These are phyloP conservation scores for Caerostris darwini DNA, from an alignment of 1,140 invertebrate species.

Conservation along the genomic window DNA sequence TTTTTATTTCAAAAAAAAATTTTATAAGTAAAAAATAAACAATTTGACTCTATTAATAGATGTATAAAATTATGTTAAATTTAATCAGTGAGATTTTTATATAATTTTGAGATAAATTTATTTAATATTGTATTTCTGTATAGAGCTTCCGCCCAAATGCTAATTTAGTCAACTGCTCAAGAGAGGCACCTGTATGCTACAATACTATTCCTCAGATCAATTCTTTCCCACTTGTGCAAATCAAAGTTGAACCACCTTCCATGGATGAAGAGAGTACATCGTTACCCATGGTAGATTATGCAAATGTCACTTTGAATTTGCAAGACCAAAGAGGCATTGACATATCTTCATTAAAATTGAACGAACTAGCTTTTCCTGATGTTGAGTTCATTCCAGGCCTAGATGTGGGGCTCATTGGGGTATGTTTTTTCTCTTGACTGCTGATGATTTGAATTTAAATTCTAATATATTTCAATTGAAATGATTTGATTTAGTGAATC, in stretches of 20 bases:
- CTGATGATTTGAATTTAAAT: neutral
- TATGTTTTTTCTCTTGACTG: neutral
- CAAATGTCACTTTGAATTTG: neutral
- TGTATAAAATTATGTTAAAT: no score
- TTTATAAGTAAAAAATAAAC: no score
- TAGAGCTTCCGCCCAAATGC: no score
- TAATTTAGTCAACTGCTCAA: neutral
- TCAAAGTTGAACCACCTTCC: constrained; percentile 16
- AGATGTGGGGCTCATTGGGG: constrained; percentile 41
- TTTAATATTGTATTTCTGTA: no score
- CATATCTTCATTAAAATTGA: neutral
- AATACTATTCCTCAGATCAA: neutral
- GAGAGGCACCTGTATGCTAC: neutral
- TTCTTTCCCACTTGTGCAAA: neutral
- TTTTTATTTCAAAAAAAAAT: no score
- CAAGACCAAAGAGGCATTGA: neutral
- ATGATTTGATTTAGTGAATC: no score
- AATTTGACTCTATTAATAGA: no score
- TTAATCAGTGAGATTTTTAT: no score
- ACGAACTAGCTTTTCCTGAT: constrained; percentile 21
- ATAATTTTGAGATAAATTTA: no score
- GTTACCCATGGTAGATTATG: neutral
- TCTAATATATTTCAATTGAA: neutral
- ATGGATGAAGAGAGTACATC: neutral
- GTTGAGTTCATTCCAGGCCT: constrained; percentile 23